Evolutionary conservation across 2,888 invertebrate genomes (phyloP).

Genomic region (Hypomecis punctinalis): DNA sequence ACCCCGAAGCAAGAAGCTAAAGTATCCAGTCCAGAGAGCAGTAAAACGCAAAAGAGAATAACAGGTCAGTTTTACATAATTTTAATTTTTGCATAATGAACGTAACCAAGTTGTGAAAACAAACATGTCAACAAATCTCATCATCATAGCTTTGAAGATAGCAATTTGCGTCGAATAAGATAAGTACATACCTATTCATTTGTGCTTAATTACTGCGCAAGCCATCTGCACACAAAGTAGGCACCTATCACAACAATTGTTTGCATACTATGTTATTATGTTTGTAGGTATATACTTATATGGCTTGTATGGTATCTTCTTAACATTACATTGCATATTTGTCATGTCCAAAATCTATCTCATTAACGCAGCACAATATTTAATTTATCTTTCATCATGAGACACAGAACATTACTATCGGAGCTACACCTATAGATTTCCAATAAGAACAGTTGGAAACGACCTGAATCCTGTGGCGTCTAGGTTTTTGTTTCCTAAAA

Average conservation of each 20-base stretch:
- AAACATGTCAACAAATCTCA: not conserved
- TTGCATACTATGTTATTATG: not conserved
- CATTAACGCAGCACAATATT: no score
- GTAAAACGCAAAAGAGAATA: conserved; percentile 85
- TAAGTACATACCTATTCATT: not conserved
- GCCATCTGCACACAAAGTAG: not conserved
- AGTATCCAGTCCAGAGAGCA: conserved; percentile 74
- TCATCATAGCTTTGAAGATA: not conserved
- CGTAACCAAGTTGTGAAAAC: not conserved
- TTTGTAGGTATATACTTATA: no score
- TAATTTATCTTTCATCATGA: no score
- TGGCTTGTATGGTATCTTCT: no score
- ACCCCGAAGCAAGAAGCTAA: conserved; percentile 66
- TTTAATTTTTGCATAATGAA: not conserved
- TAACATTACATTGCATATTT: no score
- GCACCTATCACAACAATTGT: conserved; percentile 3
- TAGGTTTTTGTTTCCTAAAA: no score
- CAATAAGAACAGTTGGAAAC: no score
- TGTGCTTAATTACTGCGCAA: not conserved
- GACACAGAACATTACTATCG: no score
- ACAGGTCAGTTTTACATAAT: conserved; percentile 77
- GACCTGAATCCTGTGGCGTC: no score
- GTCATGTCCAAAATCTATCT: no score
- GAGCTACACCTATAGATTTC: no score
- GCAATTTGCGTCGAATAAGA: not conserved